These are phyloP conservation scores for Pleuronectes platessa DNA, from an alignment of 2,113 vertebrate species.

Conservation along the genomic window DNA sequence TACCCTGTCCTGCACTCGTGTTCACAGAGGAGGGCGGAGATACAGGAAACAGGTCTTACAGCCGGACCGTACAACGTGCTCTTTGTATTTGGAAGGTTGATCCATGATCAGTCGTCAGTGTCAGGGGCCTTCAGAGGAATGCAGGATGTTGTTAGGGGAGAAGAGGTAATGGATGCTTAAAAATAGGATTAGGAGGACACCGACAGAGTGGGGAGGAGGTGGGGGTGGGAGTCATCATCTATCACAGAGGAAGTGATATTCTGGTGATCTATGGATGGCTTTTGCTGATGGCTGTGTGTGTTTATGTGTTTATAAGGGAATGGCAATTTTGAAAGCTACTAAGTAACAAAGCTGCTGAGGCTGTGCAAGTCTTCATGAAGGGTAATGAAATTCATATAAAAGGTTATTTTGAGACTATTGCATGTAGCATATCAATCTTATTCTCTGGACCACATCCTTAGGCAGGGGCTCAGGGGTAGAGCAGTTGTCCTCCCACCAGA, in stretches of 20 bases:
- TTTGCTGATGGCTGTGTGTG: neutral
- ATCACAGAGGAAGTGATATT: slow-evolving; percentile 44
- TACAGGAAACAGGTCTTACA: slow-evolving; percentile 1
- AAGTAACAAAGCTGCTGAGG: neutral
- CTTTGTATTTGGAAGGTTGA: slow-evolving; percentile 53
- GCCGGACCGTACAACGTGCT: slow-evolving; percentile 18
- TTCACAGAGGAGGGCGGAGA: neutral
- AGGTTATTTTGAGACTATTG: neutral
- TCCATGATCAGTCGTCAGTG: slow-evolving; percentile 57
- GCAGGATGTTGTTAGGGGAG: slow-evolving; percentile 26
- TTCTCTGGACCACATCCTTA: neutral
- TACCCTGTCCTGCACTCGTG: slow-evolving; percentile 44
- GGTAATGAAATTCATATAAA: neutral
- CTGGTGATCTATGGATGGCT: slow-evolving; percentile 31
- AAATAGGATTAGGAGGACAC: slow-evolving; percentile 47
- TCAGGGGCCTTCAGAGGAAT: slow-evolving; percentile 55
- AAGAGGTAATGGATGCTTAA: slow-evolving; percentile 55
- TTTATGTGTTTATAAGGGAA: neutral
- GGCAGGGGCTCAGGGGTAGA: too few species aligned
- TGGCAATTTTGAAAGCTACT: neutral
- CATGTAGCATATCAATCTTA: neutral
- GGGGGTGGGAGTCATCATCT: slow-evolving; percentile 25
- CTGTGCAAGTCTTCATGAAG: neutral
- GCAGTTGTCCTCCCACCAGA: too few species aligned
- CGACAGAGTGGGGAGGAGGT: slow-evolving; percentile 22